Evolutionary conservation across 2,797 vertebrate species (phyloP), one percentile per base, ranked within the genome.

Genomic region (Acanthis flammea): DNA sequence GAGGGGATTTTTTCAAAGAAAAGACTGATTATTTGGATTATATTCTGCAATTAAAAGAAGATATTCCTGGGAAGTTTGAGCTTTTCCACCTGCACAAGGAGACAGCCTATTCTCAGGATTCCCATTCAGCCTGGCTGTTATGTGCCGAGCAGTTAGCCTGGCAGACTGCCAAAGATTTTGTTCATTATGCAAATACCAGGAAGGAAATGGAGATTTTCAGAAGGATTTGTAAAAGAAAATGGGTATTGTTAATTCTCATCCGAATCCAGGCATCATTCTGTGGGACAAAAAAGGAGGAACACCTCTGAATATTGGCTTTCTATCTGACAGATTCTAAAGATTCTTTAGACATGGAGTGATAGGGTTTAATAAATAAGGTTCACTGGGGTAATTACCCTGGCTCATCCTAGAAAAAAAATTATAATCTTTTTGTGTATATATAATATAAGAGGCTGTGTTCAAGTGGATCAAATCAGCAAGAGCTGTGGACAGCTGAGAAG

Each of bases 131-230:
- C 66, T 35, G 35, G 53, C 24, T 54, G 47, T 55, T 72, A 24
- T 44, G 33, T 57, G 37, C 35, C 39, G 65, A 91, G 61, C 47
- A 83, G 33, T 72, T 66, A 55, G 48, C 30, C 12, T 67, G 71
- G 71, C 55, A 87, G 6, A 31, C 28, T 61, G 68, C 84, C 89
- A 80, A 30, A 53, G 28, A 54, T 94, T 73, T 87, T 91, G 55
- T 42, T 82, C 63, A 54, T 92, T 94, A 71, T 92, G 75, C 81
- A 94, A 94, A 92, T 91, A 91, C 22, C 41, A 82, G 78, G 81
- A 92, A 92, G 78, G 75, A 96, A 96, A 92, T 61, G 6, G 37
- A 48, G 78, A 89, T 87, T 95, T 96, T 95, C 71, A 82, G 50
- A 78, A 90, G 54, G 44, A 88, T 90, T 75, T 92, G 72, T 10